These are phyloP conservation scores for Drosophila meridiana DNA, from an alignment of 2,888 invertebrate genomes.

Conservation along the genomic window DNA sequence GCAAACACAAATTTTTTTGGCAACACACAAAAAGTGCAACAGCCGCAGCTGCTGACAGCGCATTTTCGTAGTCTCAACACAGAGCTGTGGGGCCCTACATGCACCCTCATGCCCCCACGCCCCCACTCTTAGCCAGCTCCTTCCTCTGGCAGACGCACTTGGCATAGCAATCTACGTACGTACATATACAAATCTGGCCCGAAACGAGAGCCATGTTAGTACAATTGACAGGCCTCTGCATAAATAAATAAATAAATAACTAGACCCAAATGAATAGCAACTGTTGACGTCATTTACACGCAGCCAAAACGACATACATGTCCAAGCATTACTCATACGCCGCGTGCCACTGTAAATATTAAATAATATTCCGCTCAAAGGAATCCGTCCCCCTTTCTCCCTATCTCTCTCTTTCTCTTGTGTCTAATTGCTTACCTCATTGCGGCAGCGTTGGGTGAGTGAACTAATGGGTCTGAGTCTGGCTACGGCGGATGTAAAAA, in stretches of 20 bases:
- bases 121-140: background rate
- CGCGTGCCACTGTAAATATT: conserved; percentile 46
- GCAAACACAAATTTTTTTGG: conserved; percentile 36
- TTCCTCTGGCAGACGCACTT: conserved; percentile 26
- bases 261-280: conserved; percentile 25
- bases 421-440: conserved; percentile 38
- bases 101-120: background rate
- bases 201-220: conserved; percentile 44
- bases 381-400: conserved; percentile 15
- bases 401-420: background rate
- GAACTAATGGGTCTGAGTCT: conserved; percentile 1
- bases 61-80: conserved; percentile 1
- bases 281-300: conserved; percentile 52
- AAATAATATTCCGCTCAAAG: conserved; percentile 44
- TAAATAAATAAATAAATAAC: conserved; percentile 44
- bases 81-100: too few relatives aligned
- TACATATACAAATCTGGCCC: conserved; percentile 28
- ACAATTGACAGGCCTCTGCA: conserved; percentile 36
- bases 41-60: conserved; percentile 47
- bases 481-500: background rate
- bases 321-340: conserved; percentile 60
- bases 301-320: background rate
- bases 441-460: background rate
- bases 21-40: conserved; percentile 50
- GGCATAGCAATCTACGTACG: conserved; percentile 39